These are phyloP conservation scores for Papilio demoleus DNA, from an alignment of 2,888 invertebrate genomes.

Conservation along the genomic window DNA sequence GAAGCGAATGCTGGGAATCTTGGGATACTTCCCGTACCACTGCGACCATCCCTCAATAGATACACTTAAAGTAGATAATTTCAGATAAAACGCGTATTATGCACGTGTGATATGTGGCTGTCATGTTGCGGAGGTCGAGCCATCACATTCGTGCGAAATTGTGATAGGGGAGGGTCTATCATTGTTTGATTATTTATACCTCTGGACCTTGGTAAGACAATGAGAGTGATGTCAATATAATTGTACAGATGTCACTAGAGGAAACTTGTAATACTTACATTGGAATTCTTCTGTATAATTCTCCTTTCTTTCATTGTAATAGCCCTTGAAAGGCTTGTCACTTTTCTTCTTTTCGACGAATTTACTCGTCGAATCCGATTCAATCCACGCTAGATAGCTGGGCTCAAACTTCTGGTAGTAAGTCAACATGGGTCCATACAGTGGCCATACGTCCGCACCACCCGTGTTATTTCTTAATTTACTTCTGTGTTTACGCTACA, in stretches of 20 bases:
- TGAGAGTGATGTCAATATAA: background rate
- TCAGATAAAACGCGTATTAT: too few relatives aligned
- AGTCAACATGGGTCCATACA: conserved; percentile 64
- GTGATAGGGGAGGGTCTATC: too few relatives aligned
- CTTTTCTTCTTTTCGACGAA: conserved; percentile 50
- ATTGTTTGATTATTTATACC: too few relatives aligned
- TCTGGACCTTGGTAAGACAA: background rate
- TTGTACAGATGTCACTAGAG: background rate
- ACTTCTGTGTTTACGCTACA: conserved; percentile 72
- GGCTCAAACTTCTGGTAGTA: conserved; percentile 65
- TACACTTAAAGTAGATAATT: too few relatives aligned
- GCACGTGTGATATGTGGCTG: too few relatives aligned
- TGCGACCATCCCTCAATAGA: too few relatives aligned
- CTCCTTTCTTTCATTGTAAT: conserved; percentile 50
- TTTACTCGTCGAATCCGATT: conserved; percentile 54
- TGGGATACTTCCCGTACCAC: too few relatives aligned
- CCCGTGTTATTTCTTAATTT: conserved; percentile 60
- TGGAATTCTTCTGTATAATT: conserved; percentile 65
- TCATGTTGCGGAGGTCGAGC: too few relatives aligned
- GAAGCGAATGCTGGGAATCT: too few relatives aligned
- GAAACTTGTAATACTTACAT: conserved; percentile 58
- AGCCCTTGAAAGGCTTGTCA: conserved; percentile 45
- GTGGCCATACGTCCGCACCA: conserved; percentile 63
- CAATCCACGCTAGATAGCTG: conserved; percentile 58
- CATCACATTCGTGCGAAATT: too few relatives aligned